These are phyloP conservation scores for Caenorhabditis elegans DNA, from an alignment of 1,140 invertebrate genomes.

Conservation along the genomic window WBcel235 BX284603.4:5885501-5886000, in stretches of 20 bases:
- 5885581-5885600: no score
- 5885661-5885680: conserved; percentile 63
- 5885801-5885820: neutral
- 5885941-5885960: neutral
- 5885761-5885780: conserved; percentile 62
- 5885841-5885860: neutral
- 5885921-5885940: neutral
- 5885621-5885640: no score
- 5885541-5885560: conserved; percentile 64
- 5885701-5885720: conserved; percentile 58
- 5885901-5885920: neutral
- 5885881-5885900: neutral
- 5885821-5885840: neutral
- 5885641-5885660: conserved; percentile 62
- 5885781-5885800: no score
- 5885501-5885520: conserved; percentile 58
- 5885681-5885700: conserved; percentile 59
- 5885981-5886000: neutral
- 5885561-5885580: conserved; percentile 21
- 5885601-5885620: no score
- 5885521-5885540: conserved; percentile 64
- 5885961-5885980: neutral
- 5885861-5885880: neutral
- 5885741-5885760: conserved; percentile 63
- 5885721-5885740: conserved; percentile 60